Base-by-base conservation (phyloP, 2,797 vertebrate species). In the Tenualosa thibaudeaui region DNA sequence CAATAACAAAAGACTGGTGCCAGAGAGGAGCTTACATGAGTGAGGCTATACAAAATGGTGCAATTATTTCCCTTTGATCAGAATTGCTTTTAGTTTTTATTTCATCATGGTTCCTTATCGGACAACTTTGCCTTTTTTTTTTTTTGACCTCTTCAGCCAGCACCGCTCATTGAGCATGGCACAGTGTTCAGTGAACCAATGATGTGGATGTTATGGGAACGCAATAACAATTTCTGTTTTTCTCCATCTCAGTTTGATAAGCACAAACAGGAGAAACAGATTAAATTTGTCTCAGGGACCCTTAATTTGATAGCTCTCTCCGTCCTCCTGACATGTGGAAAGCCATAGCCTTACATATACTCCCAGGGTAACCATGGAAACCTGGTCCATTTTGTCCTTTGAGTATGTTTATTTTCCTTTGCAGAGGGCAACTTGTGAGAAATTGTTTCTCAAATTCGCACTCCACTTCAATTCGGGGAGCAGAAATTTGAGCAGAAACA, bases 381-480 rank as follows among this genome's bases (percentile, higher is more conserved):
- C 94, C 83, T 40, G 83, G 86, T 78, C 88, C 81, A 88, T 92
- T 91, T 91, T 88, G 87, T 90, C 89, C 88, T 89, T 89, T 87
- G 86, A 89, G 90, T 90, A 90, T 89, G 92, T 91, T 92, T 90
- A 85, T 91, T 91, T 91, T 90, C 90, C 87, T 89, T 89, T 92
- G 91, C 92, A 91, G 89, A 89, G 91, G 90, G 89, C 91, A 93
- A 94, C 93, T 93, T 94, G 92, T 89, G 91, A 92, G 91, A 95
- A 94, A 94, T 93, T 93, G 93, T 94, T 94, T 94, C 93, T 90
- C 86, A 93, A 94, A 94, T 95, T 94, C 92, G 94, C 91, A 92
- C 89, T 90, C 90, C 91, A 92, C 92, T 94, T 94, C 93, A 95
- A 94, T 78, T 43, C 3, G 17, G 71, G 40, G 37, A 78, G 37